Evolutionary conservation across 2,797 vertebrate genomes (phyloP).

Genomic region (Alectoris magna): DNA sequence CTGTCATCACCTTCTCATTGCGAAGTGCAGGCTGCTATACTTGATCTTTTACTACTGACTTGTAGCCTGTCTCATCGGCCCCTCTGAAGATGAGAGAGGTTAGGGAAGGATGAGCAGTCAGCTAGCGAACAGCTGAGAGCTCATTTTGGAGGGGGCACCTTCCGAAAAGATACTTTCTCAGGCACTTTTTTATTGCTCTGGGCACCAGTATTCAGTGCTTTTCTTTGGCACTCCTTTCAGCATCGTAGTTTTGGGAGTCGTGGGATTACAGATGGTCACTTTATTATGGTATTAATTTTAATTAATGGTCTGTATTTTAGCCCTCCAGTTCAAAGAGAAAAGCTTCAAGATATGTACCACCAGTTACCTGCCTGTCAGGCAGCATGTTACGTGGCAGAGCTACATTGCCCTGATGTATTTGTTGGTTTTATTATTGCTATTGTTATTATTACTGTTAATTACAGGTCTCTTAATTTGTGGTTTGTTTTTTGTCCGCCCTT

Average conservation of each 20-base stretch:
- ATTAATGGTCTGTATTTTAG: background rate
- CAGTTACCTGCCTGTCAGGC: background rate
- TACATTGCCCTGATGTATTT: background rate
- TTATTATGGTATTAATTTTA: background rate
- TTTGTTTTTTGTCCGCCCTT: conserved; percentile 12
- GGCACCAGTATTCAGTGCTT: background rate
- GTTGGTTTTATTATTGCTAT: background rate
- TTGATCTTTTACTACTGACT: background rate
- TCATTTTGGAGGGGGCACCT: conserved; percentile 11
- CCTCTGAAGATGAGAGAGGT: conserved; percentile 38
- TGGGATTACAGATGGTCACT: background rate
- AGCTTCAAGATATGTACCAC: background rate
- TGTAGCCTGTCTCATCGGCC: background rate
- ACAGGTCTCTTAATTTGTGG: background rate
- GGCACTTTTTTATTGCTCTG: background rate
- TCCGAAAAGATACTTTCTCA: background rate
- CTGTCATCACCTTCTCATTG: conserved; percentile 48
- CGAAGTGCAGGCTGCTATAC: background rate
- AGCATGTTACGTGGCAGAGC: background rate
- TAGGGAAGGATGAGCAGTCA: background rate
- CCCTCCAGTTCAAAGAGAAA: background rate
- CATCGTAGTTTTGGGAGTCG: background rate
- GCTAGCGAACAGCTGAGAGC: background rate
- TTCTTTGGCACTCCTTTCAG: background rate
- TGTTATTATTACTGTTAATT: background rate